Evolutionary conservation across 2,888 invertebrate genomes (phyloP), one percentile per base, ranked within the genome.

Genomic region (Drosophila nr. medialis): DNA sequence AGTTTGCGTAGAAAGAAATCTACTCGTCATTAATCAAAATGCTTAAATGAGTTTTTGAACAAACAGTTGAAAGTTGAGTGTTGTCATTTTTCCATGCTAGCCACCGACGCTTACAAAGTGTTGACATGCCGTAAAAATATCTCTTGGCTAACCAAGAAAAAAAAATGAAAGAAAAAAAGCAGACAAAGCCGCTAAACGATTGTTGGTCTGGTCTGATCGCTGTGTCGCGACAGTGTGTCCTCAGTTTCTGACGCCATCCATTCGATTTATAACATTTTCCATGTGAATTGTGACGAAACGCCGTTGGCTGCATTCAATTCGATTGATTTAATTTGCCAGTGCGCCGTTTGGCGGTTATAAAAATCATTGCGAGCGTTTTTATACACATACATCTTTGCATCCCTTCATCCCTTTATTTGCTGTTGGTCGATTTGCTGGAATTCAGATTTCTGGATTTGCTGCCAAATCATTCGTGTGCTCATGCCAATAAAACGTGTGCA

Each of bases 261-360:
- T 40, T 59, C 81, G 77, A 79, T 85, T 86, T 87, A 89, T 87
- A 74, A 87, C 87, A 79, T 83, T 89, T 86, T 86, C 83, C 86
- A 86, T 89, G 82, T 79, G 85, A 87, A 89, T 54, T 77, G 56
- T 67, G 56, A 77, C 48, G 55, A 55, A 36, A 13, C 27, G 55
- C 38, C 55, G 86, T 70, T 76, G 88, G 80, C 75, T 89, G 87
- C 81, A 81, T 84, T 80, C 82, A 70, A 78, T 89, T 84, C 85
- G 85, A 86, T 86, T 86, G 85, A 89, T 89, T 84, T 86, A 84
- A 89, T 89, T 86, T 83, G 86, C 74, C 75, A 79, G 79, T 79
- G 72, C 79, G 77, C 59, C 83, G 75, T 75, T 85, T 84, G 86
- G 64, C 65, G 86, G 89, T 81, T 89, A 85, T 85, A 85, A 85